phyloP scores from a whole-genome alignment of 2,797 vertebrate genomes.

The Gila robusta region DNA sequence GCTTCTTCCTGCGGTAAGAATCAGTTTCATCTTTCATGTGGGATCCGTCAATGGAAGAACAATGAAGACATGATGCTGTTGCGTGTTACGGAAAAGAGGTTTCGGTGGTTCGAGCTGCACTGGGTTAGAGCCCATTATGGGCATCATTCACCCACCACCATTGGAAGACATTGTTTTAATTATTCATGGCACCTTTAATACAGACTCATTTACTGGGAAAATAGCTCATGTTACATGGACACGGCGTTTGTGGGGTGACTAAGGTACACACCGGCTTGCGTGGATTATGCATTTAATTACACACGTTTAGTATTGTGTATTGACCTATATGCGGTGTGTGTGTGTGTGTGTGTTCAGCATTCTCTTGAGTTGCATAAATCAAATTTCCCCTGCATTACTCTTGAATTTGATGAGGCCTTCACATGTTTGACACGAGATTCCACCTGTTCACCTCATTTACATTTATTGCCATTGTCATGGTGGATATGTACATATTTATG shows the following conservation, averaged over 20 bases:
- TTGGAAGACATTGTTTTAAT: slow-evolving; percentile 47
- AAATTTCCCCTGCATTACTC: not conserved
- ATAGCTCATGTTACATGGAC: slow-evolving; percentile 8
- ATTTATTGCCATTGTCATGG: not conserved
- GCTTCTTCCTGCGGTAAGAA: slow-evolving; percentile 91
- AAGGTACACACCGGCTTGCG: not conserved
- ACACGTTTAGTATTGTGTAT: not conserved
- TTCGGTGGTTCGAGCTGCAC: not conserved
- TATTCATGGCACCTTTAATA: slow-evolving; percentile 35
- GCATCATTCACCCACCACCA: slow-evolving; percentile 27
- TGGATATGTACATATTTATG: not conserved
- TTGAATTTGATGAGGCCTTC: not conserved
- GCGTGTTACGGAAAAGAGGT: not conserved
- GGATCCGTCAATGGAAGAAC: not conserved
- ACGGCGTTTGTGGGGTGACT: not conserved
- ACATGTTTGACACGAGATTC: not conserved
- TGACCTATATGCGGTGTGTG: not conserved
- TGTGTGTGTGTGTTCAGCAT: not conserved
- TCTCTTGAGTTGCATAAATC: not conserved
- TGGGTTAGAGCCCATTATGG: slow-evolving; percentile 5
- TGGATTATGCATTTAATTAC: slow-evolving; percentile 7
- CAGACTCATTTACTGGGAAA: slow-evolving; percentile 19
- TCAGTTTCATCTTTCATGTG: slow-evolving; percentile 31
- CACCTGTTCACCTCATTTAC: not conserved
- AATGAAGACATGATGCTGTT: slow-evolving; percentile 3